Percentiles rank a stretch among this genome's conserved stretches.
phyloP scores from a whole-genome alignment of 2,113 vertebrate species.

The Pterophyllum scalare region DNA sequence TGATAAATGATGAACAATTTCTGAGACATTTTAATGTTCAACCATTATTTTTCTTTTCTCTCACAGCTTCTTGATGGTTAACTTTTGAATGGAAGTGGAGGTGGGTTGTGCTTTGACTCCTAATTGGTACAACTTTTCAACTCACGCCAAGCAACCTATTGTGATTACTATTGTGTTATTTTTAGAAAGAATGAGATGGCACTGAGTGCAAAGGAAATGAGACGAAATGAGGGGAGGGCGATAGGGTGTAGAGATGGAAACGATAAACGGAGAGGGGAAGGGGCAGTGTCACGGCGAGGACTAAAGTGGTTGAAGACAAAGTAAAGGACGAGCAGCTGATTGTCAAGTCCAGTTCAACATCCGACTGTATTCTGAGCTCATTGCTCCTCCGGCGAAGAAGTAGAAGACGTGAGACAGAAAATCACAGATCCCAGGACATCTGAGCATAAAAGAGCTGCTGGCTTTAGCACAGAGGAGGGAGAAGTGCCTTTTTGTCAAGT shows the following conservation, averaged over 20 bases:
- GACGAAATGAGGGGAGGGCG: slow-evolving; percentile 66
- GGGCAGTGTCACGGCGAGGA: slow-evolving; percentile 47
- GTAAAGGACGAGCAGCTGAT: slow-evolving; percentile 32
- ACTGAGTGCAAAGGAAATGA: slow-evolving; percentile 70
- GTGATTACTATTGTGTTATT: slow-evolving; percentile 74
- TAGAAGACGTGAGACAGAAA: slow-evolving; percentile 4
- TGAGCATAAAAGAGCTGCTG: neutral
- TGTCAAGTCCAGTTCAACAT: slow-evolving; percentile 52
- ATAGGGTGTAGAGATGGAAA: slow-evolving; percentile 54
- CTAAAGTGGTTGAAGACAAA: slow-evolving; percentile 47
- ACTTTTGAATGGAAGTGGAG: slow-evolving; percentile 1
- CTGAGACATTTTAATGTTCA: neutral
- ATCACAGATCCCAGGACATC: slow-evolving; percentile 8
- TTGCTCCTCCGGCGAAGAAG: slow-evolving; percentile 11
- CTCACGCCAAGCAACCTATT: slow-evolving; percentile 62
- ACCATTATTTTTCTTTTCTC: neutral
- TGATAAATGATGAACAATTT: neutral
- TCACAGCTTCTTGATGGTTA: neutral
- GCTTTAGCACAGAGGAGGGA: slow-evolving; percentile 17
- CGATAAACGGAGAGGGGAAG: slow-evolving; percentile 61
- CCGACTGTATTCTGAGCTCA: slow-evolving; percentile 10
- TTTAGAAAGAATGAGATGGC: slow-evolving; percentile 68
- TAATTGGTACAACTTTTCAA: slow-evolving; percentile 24
- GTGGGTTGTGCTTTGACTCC: neutral
- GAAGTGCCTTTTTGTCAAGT: slow-evolving; percentile 50